Evolutionary conservation across 2,113 vertebrate species (phyloP).

Genomic region (Muscicapa adusta): DNA sequence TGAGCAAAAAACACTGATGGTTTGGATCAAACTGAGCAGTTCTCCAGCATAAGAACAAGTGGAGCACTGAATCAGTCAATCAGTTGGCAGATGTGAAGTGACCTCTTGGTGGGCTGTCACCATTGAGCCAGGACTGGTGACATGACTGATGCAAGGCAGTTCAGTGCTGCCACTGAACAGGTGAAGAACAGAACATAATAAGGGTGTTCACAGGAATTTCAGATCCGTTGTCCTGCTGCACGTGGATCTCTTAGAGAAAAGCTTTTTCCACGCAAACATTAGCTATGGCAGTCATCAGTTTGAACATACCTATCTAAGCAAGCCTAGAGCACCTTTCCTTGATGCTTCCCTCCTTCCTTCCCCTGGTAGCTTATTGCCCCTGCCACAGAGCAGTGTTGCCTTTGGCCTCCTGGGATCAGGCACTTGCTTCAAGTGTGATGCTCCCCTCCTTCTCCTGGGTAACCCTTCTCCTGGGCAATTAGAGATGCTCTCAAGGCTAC

Average conservation of each 20-base stretch:
- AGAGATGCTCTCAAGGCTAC: not conserved
- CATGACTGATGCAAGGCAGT: not conserved
- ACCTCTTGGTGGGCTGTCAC: not conserved
- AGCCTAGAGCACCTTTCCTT: not conserved
- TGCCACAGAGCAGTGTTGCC: rapidly evolving
- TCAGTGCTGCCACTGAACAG: not conserved
- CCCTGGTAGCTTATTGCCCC: not conserved
- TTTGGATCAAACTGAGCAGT: not conserved
- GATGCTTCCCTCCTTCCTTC: not conserved
- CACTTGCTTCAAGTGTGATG: not conserved
- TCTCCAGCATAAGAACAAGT: not conserved
- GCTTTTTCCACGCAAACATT: not conserved
- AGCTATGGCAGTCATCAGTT: not conserved
- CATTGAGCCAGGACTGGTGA: not conserved
- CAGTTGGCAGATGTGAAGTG: not conserved
- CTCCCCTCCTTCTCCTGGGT: not conserved
- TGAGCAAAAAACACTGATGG: not conserved
- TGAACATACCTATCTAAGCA: not conserved
- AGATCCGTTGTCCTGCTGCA: not conserved
- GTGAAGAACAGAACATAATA: not conserved
- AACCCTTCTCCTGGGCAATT: too few species aligned
- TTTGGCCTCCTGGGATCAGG: not conserved
- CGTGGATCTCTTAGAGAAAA: not conserved
- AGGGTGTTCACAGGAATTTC: not conserved
- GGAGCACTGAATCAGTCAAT: not conserved